A percentile compares a stretch with the other conserved stretches of the same genome.
Evolutionary conservation across 2,113 vertebrate species (phyloP).

Genomic region (Ellobius talpinus): DNA sequence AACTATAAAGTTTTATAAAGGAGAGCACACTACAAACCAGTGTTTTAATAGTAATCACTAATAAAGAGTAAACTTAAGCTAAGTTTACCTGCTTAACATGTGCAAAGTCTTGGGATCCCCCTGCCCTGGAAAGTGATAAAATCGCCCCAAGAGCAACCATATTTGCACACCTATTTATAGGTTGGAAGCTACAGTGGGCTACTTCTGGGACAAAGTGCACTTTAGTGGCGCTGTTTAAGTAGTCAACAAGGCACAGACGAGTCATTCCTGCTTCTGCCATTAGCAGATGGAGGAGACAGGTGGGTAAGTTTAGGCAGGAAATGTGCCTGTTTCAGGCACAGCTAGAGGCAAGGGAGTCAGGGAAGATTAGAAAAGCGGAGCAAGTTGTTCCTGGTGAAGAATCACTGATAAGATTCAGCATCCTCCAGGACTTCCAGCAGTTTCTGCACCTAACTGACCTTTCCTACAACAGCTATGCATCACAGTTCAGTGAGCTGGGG

Average conservation of each 20-base stretch:
- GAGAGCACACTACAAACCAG: neutral
- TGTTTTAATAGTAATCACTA: conserved; percentile 6
- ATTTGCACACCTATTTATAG: neutral
- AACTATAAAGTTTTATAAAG: neutral
- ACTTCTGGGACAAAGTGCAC: neutral
- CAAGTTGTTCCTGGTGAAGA: neutral
- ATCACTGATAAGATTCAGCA: neutral
- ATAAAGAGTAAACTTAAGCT: neutral
- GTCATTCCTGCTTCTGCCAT: neutral
- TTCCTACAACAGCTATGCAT: neutral
- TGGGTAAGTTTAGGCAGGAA: neutral
- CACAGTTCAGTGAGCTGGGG: neutral
- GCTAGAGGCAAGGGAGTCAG: neutral
- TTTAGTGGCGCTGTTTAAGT: neutral
- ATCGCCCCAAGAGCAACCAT: neutral
- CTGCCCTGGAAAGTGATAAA: neutral
- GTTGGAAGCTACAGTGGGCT: neutral
- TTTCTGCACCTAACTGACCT: neutral
- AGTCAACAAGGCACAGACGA: neutral
- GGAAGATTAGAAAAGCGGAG: neutral
- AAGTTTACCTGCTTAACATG: neutral
- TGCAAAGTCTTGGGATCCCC: neutral
- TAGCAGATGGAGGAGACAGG: neutral
- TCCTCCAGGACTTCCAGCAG: neutral
- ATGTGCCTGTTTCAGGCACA: neutral